Conservation (phyloP, 2,888 invertebrate genomes). For the Thymelicus lineola region DNA sequence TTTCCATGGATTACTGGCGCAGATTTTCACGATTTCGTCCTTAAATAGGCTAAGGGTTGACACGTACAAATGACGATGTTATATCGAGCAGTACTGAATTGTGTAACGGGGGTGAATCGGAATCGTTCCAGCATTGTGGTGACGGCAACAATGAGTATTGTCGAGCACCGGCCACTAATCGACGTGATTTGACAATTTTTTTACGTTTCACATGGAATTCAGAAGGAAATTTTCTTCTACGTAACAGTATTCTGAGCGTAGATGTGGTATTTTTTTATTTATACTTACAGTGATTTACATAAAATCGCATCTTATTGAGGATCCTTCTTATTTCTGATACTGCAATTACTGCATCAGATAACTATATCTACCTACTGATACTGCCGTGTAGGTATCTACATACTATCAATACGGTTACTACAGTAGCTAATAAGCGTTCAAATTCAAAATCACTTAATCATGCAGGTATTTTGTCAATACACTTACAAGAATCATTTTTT, state of each 20-base stretch:
- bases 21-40: slow-evolving; percentile 55
- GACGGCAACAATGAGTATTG: slow-evolving; percentile 71
- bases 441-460: too few relatives aligned
- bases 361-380: too few relatives aligned
- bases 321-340: too few relatives aligned
- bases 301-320: too few relatives aligned
- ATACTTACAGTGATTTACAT: too few relatives aligned
- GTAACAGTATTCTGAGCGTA: slow-evolving; percentile 13
- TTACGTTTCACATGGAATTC: slow-evolving; percentile 47
- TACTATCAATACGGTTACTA: too few relatives aligned
- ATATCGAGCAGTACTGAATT: slow-evolving; percentile 68
- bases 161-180: slow-evolving; percentile 80
- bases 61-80: slow-evolving; percentile 67
- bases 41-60: slow-evolving; percentile 74
- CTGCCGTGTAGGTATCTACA: too few relatives aligned
- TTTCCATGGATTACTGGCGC: slow-evolving; percentile 66
- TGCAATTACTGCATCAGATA: too few relatives aligned
- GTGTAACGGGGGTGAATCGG: slow-evolving; percentile 64
- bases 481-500: too few relatives aligned
- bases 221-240: slow-evolving; percentile 39
- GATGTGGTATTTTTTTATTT: slow-evolving; percentile 26
- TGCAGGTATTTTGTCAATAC: too few relatives aligned
- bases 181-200: slow-evolving; percentile 80
- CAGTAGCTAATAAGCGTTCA: too few relatives aligned
- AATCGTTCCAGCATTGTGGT: slow-evolving; percentile 69